Evolutionary conservation across 2,888 invertebrate species (phyloP), one percentile per base, ranked within the genome.

Genomic region (Eupithecia insigniata): DNA sequence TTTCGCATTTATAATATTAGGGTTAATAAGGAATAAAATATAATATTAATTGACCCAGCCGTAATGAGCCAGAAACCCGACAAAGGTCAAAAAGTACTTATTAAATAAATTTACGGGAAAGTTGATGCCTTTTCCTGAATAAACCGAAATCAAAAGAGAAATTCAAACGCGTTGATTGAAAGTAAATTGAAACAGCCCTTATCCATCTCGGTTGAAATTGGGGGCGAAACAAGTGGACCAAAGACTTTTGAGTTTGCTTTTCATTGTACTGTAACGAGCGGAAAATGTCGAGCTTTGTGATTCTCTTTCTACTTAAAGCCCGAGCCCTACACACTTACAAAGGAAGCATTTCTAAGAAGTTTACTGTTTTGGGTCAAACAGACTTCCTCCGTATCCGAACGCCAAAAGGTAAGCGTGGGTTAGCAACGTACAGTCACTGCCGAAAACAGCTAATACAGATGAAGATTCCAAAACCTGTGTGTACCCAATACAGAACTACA

Each of bases 201-300:
- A 62, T 32, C n/a, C 61, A n/a, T 32, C 61, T 61, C n/a, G 2
- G 61, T 32, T 32, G 32, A 62, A 62, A 62, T 62, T 62, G 22
- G 61, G 51, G 61, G 28, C 61, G 61, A 62, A 62, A 62, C 61
- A 62, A 62, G 61, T 32, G 61, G 61, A 62, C 32, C 18, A 30
- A 16, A 60, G 60, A 30, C 28, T 55, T 51, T 22, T 14, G 55
- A 26, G 55, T 55, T 55, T 55, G 55, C 26, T 55, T 22, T 55
- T 26, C 55, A 55, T 26, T 26, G 55, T 55, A 12, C 22, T 26
- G 4, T 55, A 55, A 55, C 26, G 26, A 55, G 55, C 55, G 14
- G 55, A 55, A 62, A 62, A 62, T 62, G n/a, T 18, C 18, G 30
- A 60, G 60, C 60, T 60, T 30, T 60, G 30, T 5, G 28, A 30